Conservation (phyloP, 2,113 vertebrate species). For the Corvus moneduloides region DNA sequence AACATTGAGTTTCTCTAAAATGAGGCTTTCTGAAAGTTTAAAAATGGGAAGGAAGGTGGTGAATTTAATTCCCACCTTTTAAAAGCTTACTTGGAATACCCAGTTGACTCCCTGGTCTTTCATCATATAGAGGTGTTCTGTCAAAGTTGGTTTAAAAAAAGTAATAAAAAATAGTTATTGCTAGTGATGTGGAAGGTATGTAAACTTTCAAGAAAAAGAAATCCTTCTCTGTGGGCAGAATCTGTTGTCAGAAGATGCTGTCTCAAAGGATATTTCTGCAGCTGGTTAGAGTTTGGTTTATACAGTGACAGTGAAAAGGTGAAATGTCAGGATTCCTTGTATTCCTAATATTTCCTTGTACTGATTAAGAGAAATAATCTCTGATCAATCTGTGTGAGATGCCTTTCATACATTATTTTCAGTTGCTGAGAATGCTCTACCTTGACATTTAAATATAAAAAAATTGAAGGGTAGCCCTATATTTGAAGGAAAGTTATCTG, state of each 20-base stretch:
- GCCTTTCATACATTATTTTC: neutral
- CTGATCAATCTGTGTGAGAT: neutral
- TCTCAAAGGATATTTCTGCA: neutral
- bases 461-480: neutral
- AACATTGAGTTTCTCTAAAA: neutral
- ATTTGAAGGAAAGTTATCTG: neutral
- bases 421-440: neutral
- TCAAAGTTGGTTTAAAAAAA: neutral
- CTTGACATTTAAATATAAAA: neutral
- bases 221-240: neutral
- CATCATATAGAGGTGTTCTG: neutral
- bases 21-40: neutral
- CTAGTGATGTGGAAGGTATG: rapidly evolving
- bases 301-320: neutral
- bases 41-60: neutral
- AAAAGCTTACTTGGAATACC: neutral
- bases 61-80: neutral
- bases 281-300: neutral
- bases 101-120: neutral
- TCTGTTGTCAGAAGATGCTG: neutral
- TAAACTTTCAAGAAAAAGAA: neutral
- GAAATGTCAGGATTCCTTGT: neutral
- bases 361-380: neutral
- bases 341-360: neutral
- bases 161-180: neutral